Evolutionary conservation across 2,888 invertebrate genomes (phyloP).

Genomic region (Drosophila paucipuncta): DNA sequence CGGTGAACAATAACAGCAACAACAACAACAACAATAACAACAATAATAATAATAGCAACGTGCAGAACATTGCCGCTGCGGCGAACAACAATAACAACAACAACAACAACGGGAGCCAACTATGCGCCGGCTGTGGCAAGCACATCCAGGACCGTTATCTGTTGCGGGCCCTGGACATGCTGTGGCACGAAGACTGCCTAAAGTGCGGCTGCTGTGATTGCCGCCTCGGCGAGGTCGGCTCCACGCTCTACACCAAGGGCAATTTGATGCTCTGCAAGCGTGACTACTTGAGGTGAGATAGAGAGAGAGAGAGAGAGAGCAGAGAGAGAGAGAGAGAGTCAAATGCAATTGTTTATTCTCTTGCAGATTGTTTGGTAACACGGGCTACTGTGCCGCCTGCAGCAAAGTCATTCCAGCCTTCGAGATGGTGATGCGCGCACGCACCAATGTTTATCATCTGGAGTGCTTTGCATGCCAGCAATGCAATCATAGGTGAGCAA

Average conservation of each 20-base stretch:
- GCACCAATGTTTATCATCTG: conserved; percentile 98
- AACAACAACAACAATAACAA: conserved; percentile 49
- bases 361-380: conserved; percentile 95
- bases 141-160: conserved; percentile 96
- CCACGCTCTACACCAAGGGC: conserved; percentile 97
- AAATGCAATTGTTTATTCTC: conserved; percentile 5
- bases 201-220: conserved; percentile 99
- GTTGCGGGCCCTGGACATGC: conserved; percentile 95
- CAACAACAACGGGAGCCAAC: conserved; percentile 87
- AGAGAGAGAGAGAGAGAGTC: not conserved
- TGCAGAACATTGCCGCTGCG: conserved; percentile 73
- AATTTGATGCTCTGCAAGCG: conserved; percentile 97
- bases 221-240: conserved; percentile 97
- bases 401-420: conserved; percentile 99
- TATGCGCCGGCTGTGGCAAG: conserved; percentile 97
- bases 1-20: conserved; percentile 62
- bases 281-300: conserved; percentile 94
- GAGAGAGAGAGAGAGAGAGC: not conserved
- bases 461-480: conserved; percentile 99
- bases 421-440: conserved; percentile 99
- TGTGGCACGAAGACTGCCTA: conserved; percentile 99
- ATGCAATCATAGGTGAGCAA: conserved; percentile 96
- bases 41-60: conserved; percentile 60
- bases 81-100: conserved; percentile 77
- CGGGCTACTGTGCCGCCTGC: conserved; percentile 98